These are phyloP conservation scores for Anas acuta DNA, from an alignment of 2,797 vertebrate genomes.

Conservation along the genomic window DNA sequence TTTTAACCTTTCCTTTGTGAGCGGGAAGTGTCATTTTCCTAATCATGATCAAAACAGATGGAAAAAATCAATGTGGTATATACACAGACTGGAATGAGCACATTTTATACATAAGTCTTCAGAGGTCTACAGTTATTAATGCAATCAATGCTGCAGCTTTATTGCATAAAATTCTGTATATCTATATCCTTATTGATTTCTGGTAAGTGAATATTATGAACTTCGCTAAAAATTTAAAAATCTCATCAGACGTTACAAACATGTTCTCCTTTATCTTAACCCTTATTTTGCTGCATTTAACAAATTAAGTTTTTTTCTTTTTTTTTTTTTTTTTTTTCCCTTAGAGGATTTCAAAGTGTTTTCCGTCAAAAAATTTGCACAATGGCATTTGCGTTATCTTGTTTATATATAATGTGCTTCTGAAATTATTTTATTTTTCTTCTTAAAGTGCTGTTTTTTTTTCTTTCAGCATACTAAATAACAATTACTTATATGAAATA, in stretches of 20 bases:
- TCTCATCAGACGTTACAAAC: background rate
- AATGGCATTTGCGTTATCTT: background rate
- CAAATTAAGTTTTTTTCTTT: no score
- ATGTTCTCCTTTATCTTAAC: background rate
- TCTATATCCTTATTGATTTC: background rate
- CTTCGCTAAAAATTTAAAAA: background rate
- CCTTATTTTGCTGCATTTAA: background rate
- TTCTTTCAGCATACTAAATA: background rate
- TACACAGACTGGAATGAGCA: background rate
- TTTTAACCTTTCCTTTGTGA: background rate
- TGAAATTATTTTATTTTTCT: background rate
- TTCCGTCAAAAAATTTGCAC: background rate
- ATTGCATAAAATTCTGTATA: background rate
- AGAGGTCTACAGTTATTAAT: background rate
- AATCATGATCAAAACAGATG: background rate
- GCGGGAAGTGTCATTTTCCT: background rate
- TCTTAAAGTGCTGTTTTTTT: background rate
- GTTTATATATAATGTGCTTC: background rate
- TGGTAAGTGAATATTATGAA: background rate
- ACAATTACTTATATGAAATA: background rate
- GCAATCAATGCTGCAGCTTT: background rate
- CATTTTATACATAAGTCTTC: background rate
- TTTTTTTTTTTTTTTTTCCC: background rate
- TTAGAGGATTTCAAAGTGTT: background rate
- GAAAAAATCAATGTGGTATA: background rate